Percentiles rank a stretch among this genome's conserved stretches.
These are phyloP conservation scores for Drosophila pseudotalamancana DNA, from an alignment of 2,888 invertebrate species.

Conservation along the genomic window DNA sequence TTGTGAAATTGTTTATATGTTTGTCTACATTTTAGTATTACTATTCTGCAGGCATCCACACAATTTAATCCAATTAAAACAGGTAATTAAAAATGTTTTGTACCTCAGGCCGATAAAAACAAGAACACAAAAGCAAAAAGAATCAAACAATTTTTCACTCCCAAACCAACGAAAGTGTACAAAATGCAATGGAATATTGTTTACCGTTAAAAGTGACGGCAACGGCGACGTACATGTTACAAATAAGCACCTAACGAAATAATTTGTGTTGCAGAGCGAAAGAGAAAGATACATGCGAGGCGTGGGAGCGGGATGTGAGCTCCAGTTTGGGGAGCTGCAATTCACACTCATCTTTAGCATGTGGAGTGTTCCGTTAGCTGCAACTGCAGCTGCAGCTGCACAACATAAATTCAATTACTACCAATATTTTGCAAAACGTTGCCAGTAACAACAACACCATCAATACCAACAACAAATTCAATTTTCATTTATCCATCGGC, in stretches of 20 bases:
- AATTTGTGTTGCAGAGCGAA: constrained; percentile 6
- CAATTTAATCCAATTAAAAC: constrained; percentile 53
- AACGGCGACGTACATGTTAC: constrained; percentile 10
- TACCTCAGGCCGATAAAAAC: constrained; percentile 20
- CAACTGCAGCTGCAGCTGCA: constrained; percentile 25
- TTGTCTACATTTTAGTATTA: background rate
- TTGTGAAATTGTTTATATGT: background rate
- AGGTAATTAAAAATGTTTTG: constrained; percentile 51
- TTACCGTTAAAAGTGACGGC: constrained; percentile 36
- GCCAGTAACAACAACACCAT: constrained; percentile 35
- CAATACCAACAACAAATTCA: constrained; percentile 44
- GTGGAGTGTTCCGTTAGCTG: constrained; percentile 28
- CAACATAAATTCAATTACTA: constrained; percentile 70
- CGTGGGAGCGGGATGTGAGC: background rate
- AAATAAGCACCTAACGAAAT: constrained; percentile 24
- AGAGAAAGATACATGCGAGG: background rate
- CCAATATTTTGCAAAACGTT: constrained; percentile 60
- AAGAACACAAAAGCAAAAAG: constrained; percentile 12
- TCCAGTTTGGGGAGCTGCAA: constrained; percentile 22
- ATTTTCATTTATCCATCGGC: constrained; percentile 64
- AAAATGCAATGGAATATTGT: constrained; percentile 47
- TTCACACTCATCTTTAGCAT: constrained; percentile 49
- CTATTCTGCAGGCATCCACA: background rate
- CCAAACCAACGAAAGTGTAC: constrained; percentile 29
- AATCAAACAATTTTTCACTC: constrained; percentile 15